Conservation (phyloP, 1,140 invertebrate genomes). For the Chelonus insularis region DNA sequence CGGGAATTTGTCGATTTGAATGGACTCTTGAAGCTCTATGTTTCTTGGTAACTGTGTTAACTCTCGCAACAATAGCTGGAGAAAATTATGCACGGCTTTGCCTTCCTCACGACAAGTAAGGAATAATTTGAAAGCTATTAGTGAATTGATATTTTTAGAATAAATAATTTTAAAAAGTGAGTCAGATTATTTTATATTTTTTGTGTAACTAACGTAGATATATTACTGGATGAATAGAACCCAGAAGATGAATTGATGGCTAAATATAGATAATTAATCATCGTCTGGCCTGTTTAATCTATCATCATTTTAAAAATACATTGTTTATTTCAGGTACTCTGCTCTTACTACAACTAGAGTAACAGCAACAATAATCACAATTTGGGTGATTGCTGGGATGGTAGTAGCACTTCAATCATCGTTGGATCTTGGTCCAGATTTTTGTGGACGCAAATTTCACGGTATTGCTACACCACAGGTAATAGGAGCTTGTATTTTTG, state of each 20-base stretch:
- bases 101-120: slow-evolving; percentile 60
- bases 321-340: slow-evolving; percentile 41
- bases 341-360: slow-evolving; percentile 60
- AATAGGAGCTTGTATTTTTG: slow-evolving; percentile 61
- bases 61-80: slow-evolving; percentile 65
- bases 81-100: slow-evolving; percentile 69
- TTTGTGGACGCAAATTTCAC: slow-evolving; percentile 61
- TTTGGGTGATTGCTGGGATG: slow-evolving; percentile 60
- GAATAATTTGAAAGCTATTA: too few relatives aligned
- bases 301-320: too few relatives aligned
- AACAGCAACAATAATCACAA: slow-evolving; percentile 58
- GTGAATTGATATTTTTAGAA: too few relatives aligned
- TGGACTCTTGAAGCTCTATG: slow-evolving; percentile 70
- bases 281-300: too few relatives aligned
- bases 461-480: slow-evolving; percentile 55
- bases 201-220: too few relatives aligned
- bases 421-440: slow-evolving; percentile 66
- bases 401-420: slow-evolving; percentile 63
- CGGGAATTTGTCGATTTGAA: slow-evolving; percentile 67
- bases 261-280: not conserved
- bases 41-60: slow-evolving; percentile 69
- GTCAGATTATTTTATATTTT: too few relatives aligned
- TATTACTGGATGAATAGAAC: too few relatives aligned
- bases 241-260: not conserved
- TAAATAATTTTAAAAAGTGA: too few relatives aligned